Evolutionary conservation across 1,140 invertebrate genomes (phyloP).

Genomic region (Brachionus sp.): DNA sequence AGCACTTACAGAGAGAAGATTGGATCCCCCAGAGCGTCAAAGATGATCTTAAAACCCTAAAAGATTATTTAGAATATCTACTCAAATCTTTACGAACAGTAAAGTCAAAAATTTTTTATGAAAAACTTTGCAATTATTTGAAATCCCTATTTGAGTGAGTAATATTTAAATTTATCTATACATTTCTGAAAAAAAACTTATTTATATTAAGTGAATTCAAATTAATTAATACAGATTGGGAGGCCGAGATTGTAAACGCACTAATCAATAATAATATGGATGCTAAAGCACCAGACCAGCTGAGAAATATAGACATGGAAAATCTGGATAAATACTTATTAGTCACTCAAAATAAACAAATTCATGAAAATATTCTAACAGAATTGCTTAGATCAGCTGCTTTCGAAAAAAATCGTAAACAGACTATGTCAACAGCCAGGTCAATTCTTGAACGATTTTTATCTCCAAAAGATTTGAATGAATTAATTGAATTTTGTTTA

Average conservation of each 20-base stretch:
- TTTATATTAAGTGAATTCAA: conserved; percentile 15
- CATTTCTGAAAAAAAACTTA: neutral
- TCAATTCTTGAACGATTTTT: neutral
- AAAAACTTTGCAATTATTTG: conserved; percentile 31
- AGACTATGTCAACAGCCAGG: neutral
- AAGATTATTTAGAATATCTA: conserved; percentile 15
- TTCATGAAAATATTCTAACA: conserved; percentile 2
- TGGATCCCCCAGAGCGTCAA: conserved; percentile 28
- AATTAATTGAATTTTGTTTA: neutral
- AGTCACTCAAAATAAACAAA: neutral
- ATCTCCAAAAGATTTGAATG: neutral
- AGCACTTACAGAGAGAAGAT: neutral
- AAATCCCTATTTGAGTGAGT: conserved; percentile 16
- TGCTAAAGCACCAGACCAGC: neutral
- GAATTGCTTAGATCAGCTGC: conserved; percentile 5
- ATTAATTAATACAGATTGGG: conserved; percentile 10
- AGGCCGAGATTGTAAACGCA: neutral
- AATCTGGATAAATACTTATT: conserved; percentile 4
- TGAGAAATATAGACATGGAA: conserved; percentile 16
- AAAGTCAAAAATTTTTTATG: conserved; percentile 41
- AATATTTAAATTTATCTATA: neutral
- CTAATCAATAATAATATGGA: conserved; percentile 21
- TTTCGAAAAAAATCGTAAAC: neutral
- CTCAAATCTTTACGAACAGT: conserved; percentile 33
- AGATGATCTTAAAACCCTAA: neutral